Base-by-base conservation (phyloP, 2,113 vertebrate genomes). In the Melospiza melodia region DNA sequence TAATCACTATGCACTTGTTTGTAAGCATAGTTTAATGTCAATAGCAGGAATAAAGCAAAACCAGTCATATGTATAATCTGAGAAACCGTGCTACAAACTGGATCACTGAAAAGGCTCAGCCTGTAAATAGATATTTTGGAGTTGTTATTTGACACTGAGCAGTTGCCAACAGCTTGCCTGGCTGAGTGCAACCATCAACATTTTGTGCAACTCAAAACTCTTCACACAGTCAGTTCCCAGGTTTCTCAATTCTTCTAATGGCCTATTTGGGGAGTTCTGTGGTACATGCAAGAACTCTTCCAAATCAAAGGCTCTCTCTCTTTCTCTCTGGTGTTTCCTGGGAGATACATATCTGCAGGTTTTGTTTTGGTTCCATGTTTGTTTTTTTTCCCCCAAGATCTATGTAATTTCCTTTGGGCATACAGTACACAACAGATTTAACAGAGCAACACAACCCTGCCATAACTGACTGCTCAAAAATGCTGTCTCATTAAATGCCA, bases 41-140 rank as follows among this genome's bases (percentile, higher is more conserved):
- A 27, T 30, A 54, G 41, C 16, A 48, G 27, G 27, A 88, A 44
- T 28, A 92, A 69, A 39, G 10, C 23, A 90, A 62, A 85, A 81
- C 0, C 24, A 30, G 27, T 30, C 2, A 0, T 30, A 46, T 61
- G 11, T 23, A 46, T 57, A 41, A 28, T 74, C 31, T 58, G 37
- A 73, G 35, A 41, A 71, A 5, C 18, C 62, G 46, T 67, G 33
- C 9, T 48, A 18, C 39, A 91, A 23, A 78, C 25, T 63, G 48
- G 46, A 37, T 62, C 25, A 37, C 61, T 71, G 63, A 59, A 84
- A 46, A 83, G 63, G 15, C 12, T 71, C n/a, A 30, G 39, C 6
- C 25, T 80, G 55, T 25, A 80, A 66, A 78, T 1, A 77, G 77
- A 66, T 77, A 33, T 86, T 89, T 91, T 54, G n/a, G n/a, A 81